Percentiles rank a stretch among this genome's conserved stretches.
These are phyloP conservation scores for Poeciliopsis occidentalis DNA, from an alignment of 2,113 vertebrate species.

Conservation along the genomic window DNA sequence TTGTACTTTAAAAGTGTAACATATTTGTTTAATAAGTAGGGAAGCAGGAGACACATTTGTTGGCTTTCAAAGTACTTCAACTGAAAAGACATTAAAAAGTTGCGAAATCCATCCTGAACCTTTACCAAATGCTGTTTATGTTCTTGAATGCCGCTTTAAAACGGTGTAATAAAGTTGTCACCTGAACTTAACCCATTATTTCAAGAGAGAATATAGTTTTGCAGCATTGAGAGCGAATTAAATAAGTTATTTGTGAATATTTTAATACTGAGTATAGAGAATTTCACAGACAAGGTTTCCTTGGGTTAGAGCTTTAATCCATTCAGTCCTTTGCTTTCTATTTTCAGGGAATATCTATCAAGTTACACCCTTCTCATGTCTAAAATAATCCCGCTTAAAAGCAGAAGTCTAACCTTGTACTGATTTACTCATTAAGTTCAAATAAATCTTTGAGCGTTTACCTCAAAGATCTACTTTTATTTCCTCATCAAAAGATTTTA, in stretches of 20 bases:
- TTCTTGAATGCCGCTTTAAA: background rate
- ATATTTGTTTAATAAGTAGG: background rate
- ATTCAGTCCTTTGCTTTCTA: background rate
- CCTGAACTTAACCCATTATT: background rate
- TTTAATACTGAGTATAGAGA: background rate
- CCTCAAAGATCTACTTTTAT: conserved; percentile 27
- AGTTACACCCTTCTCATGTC: conserved; percentile 3
- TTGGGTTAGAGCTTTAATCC: background rate
- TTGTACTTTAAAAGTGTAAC: background rate
- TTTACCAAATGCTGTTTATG: background rate
- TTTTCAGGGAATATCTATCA: background rate
- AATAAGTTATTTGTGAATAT: background rate
- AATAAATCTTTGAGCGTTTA: background rate
- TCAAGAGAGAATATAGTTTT: background rate
- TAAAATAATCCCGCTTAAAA: background rate
- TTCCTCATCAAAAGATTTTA: conserved; percentile 7
- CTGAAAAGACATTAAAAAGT: background rate
- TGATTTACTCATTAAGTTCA: conserved; percentile 4
- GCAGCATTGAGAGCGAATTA: background rate
- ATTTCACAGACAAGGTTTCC: background rate
- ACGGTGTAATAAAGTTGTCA: background rate
- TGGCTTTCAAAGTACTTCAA: background rate
- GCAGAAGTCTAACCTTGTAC: background rate
- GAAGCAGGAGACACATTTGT: background rate
- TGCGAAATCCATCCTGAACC: background rate